Evolutionary conservation across 2,113 vertebrate genomes (phyloP).

Genomic region (Alligator mississippiensis): DNA sequence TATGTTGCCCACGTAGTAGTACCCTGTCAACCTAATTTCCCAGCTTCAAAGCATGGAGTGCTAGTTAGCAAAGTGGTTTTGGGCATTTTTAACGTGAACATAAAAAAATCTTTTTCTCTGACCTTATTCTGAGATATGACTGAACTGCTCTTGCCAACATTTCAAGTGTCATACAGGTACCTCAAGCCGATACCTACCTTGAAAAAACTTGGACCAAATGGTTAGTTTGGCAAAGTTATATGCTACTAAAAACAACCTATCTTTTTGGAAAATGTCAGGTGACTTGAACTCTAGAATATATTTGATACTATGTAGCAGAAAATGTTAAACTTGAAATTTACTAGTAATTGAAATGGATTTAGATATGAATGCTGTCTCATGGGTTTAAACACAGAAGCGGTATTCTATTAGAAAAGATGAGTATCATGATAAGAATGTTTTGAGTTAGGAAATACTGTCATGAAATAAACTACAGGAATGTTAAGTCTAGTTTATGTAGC

Average conservation of each 20-base stretch:
- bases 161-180: conserved; percentile 59
- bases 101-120: conserved; percentile 60
- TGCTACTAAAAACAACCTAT: conserved; percentile 50
- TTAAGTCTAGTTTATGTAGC: neutral
- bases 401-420: neutral
- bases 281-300: neutral
- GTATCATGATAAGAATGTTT: neutral
- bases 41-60: neutral
- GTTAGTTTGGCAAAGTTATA: conserved; percentile 60
- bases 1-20: neutral
- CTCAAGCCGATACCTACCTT: conserved; percentile 57
- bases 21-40: conserved; percentile 36
- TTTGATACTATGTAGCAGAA: neutral
- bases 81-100: conserved; percentile 53
- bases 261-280: conserved; percentile 11
- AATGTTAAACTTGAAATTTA: neutral
- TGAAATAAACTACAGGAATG: neutral
- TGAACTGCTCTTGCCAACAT: conserved; percentile 62
- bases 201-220: conserved; percentile 66
- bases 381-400: neutral
- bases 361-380: neutral
- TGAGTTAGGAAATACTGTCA: neutral
- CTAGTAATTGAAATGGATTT: neutral
- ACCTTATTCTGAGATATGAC: conserved; percentile 61
- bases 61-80: conserved; percentile 39